Base-by-base conservation (phyloP, 35 echinoderm and acorn worm genomes). In the Eucidaris tribuloides region DNA sequence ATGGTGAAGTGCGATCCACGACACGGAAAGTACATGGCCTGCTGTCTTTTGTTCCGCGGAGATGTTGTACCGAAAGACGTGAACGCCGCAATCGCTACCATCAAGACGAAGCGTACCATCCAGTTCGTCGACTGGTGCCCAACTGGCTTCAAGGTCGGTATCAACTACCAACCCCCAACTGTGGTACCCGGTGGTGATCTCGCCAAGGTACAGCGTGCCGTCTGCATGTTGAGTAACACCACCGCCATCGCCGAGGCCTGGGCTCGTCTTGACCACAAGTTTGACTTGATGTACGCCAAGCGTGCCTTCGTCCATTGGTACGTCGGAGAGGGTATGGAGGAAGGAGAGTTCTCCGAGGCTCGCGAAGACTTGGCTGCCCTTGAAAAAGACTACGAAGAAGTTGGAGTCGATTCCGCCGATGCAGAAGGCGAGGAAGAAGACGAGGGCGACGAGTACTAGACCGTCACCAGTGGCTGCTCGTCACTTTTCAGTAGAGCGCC, bases 1-100 rank as follows among this genome's bases (percentile, higher is more conserved):
- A 85, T 94, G 91, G 91, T 94, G 45, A 94, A 94, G 55, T 94
- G 86, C 57, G 89, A 97, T 52, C 85, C 94, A 40, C 89, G 89
- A 48, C 85, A 92, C n/a, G 94, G 94, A 18, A 97, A 92, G 50
- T 97, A 97, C 85, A 97, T 89, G 85, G 94, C 89, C 27, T 97
- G 94, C 55, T 89, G 85, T 43, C 63, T 97, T n/a, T n/a, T n/a
- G n/a, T n/a, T n/a, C n/a, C n/a, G n/a, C n/a, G n/a, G n/a, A n/a
- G 88, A 90, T 59, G 81, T 90, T 20, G 88, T 90, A 27, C 88
- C 80, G 28, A 90, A 90, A 50, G 88, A 90, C 54, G 88, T 90
- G 76, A 88, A 81, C 34, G 60, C 77, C 45, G 85, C 85, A 28
- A 88, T 88, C 38, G 85, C 85, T 62, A 62, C 84, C 71, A 86